Percentiles rank a stretch among this genome's conserved stretches.
phyloP scores from a whole-genome alignment of 2,797 vertebrate genomes.

The Mus minutoides region DNA sequence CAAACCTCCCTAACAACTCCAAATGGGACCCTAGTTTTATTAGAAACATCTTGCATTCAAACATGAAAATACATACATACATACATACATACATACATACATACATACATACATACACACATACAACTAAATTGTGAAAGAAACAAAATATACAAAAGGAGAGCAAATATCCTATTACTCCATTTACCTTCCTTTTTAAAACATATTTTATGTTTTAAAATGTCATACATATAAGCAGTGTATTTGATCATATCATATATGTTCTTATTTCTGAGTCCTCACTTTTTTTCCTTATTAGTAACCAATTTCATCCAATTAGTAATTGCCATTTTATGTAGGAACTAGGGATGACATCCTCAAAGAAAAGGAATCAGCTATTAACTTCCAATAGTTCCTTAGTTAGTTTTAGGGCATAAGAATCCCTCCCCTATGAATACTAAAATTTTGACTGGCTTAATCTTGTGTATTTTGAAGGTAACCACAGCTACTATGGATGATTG shows the following conservation, averaged over 20 bases:
- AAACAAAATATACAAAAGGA: not conserved
- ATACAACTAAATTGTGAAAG: not conserved
- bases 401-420: not conserved
- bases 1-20: not conserved
- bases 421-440: not conserved
- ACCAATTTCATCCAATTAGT: not conserved
- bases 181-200: not conserved
- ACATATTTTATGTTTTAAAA: not conserved
- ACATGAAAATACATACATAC: not conserved
- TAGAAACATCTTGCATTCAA: not conserved
- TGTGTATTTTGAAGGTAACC: not conserved
- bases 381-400: not conserved
- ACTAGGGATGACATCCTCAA: not conserved
- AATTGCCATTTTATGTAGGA: not conserved
- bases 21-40: not conserved
- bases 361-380: not conserved
- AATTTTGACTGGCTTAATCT: not conserved
- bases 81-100: not conserved
- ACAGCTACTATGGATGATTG: not conserved
- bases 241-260: not conserved
- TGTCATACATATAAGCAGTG: not conserved
- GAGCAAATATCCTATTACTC: not conserved
- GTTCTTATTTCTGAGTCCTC: not conserved
- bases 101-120: not conserved
- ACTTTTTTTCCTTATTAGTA: not conserved